These are phyloP conservation scores for Calameuta idolon DNA, from an alignment of 2,888 invertebrate genomes.

Conservation along the genomic window DNA sequence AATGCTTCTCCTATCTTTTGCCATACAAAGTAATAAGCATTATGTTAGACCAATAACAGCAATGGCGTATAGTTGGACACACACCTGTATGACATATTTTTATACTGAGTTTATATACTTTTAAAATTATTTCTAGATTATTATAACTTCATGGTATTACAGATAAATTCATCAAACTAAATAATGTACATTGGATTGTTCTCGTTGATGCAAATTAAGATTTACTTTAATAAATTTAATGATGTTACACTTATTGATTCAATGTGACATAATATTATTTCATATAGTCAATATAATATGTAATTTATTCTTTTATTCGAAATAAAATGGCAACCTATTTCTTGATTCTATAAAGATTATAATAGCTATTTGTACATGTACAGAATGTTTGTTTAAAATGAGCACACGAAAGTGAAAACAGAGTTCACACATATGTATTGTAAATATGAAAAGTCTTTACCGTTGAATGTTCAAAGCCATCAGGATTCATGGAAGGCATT, in stretches of 20 bases:
- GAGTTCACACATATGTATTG: background rate
- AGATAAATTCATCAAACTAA: background rate
- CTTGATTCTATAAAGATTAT: background rate
- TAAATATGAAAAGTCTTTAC: conserved; percentile 67
- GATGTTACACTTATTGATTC: background rate
- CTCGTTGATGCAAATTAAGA: background rate
- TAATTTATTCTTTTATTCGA: background rate
- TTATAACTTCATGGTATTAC: too few relatives aligned
- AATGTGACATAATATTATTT: background rate
- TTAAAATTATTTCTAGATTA: too few relatives aligned
- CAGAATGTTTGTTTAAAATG: background rate
- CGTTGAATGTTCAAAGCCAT: conserved; percentile 90
- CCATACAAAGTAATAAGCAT: background rate
- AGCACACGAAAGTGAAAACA: background rate
- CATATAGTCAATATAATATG: background rate
- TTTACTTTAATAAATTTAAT: background rate
- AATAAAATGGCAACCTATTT: background rate
- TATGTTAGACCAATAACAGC: background rate
- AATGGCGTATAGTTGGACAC: too few relatives aligned
- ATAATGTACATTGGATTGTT: background rate
- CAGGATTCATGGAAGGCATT: conserved; percentile 98
- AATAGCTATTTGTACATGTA: background rate
- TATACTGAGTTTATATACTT: too few relatives aligned
- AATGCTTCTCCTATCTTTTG: background rate
- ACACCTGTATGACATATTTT: too few relatives aligned